Base-by-base conservation (phyloP, 2,797 vertebrate species). In the Liasis olivaceus region DNA sequence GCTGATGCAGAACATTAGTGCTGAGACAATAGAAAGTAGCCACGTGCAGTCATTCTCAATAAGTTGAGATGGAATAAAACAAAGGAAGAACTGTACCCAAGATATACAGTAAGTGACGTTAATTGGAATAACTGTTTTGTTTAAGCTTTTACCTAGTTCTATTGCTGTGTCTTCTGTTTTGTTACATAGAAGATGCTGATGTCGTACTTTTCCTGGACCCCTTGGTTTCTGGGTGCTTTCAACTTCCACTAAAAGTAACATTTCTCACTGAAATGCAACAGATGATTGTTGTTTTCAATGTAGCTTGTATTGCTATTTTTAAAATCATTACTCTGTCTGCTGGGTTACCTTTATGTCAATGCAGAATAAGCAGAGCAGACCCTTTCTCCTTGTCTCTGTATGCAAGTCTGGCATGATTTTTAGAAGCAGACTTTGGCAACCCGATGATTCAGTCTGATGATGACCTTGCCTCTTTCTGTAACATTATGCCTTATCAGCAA, bases 21-120 rank as follows among this genome's bases (percentile, higher is more conserved):
- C 36, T 91, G 93, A 91, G 87, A 84, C 85, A 85, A 51, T n/a
- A 63, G 91, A 93, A 95, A 90, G 66, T 92, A 96, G 85, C 89
- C 12, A 86, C 36, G 84, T 64, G 56, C 0, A 94, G 62, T 87
- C 0, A 28, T 87, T 95, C 86, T 88, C 93, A 95, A 87, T 6
- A 87, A 3, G 85, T 0, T 14, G 36, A 91, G 9, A 88, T 51
- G 22, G 77, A 63, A 85, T 17, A 89, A 95, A 93, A 94, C 1
- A 90, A 91, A 81, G 94, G 91, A 94, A 60, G 54, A 0, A 11
- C 9, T 69, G 84, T 11, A 47, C 85, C 93, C 93, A 26, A 42
- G 0, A 0, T 59, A 58, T 60, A 93, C 90, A 92, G 12, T 59
- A 62, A 62, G 36, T 42, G 36, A 56, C 9, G 24, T 60, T 42